Conservation (phyloP, 2,113 vertebrate species). For the Tupaia chinensis region DNA sequence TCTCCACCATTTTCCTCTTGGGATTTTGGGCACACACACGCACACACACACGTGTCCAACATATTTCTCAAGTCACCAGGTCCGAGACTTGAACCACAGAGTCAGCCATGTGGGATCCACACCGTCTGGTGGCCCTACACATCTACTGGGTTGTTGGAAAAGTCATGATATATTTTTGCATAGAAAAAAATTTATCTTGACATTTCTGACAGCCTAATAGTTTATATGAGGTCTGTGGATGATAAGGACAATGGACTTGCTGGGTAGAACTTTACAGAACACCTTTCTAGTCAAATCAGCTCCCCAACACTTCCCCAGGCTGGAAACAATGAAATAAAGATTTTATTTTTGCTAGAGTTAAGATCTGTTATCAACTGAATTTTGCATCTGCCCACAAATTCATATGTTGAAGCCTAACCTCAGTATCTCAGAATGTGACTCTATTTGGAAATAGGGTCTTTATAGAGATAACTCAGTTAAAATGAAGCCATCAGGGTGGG, state of each 20-base stretch:
- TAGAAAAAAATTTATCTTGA: no score
- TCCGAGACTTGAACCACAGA: no score
- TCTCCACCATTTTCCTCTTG: no score
- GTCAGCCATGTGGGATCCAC: no score
- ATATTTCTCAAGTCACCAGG: no score
- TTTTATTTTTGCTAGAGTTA: not conserved
- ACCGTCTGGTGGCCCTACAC: no score
- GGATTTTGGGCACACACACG: no score
- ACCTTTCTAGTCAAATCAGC: not conserved
- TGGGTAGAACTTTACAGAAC: not conserved
- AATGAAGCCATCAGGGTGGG: constrained; percentile 1
- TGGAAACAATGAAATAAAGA: constrained; percentile 7
- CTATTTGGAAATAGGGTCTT: constrained; percentile 26
- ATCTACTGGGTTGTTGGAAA: no score
- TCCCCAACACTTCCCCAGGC: not conserved
- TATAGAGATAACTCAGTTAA: not conserved
- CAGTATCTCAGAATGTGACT: not conserved
- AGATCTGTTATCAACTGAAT: not conserved
- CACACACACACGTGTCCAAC: no score
- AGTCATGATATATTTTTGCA: no score
- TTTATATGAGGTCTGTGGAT: constrained; percentile 1
- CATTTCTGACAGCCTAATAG: no score
- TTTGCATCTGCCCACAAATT: not conserved
- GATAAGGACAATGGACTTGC: not conserved
- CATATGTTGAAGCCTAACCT: not conserved